Evolutionary conservation across 2,888 invertebrate species (phyloP).

Genomic region (Philereme vetulata): DNA sequence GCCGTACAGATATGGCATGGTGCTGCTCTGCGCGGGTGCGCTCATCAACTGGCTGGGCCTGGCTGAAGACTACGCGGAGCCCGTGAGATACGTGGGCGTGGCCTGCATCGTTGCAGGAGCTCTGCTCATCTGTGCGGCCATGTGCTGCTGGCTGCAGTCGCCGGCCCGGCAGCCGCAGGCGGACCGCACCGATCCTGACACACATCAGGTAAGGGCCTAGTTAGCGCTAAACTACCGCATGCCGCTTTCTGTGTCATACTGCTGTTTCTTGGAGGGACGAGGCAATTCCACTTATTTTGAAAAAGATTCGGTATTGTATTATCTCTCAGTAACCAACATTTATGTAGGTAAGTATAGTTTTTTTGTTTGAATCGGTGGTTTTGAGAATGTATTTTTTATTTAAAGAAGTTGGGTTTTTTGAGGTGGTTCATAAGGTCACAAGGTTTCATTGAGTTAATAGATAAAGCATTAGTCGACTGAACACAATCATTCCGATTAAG

Average conservation of each 20-base stretch:
- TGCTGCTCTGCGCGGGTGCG: conserved; percentile 88
- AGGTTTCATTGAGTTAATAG: conserved; percentile 2
- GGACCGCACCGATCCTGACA: conserved; percentile 73
- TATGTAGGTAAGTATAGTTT: no score
- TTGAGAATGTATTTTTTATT: no score
- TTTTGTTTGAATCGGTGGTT: no score
- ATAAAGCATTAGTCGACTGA: conserved; percentile 19
- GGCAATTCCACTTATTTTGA: no score
- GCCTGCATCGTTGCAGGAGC: conserved; percentile 90
- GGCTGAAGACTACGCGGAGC: conserved; percentile 88
- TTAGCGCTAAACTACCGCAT: no score
- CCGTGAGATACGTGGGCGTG: conserved; percentile 88
- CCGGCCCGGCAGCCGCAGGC: conserved; percentile 75
- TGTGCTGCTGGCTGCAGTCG: conserved; percentile 89
- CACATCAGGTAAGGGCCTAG: conserved; percentile 70
- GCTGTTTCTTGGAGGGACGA: no score
- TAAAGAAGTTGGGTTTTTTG: neutral
- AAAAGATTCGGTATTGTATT: no score
- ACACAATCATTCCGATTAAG: conserved; percentile 23
- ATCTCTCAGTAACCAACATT: no score
- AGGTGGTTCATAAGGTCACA: neutral
- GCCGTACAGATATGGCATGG: conserved; percentile 90
- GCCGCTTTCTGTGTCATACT: no score
- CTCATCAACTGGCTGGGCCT: conserved; percentile 90
- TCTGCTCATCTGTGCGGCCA: conserved; percentile 88